Percentiles rank a stretch among this genome's conserved stretches.
phyloP scores from a whole-genome alignment of 2,797 vertebrate genomes.

The Novumbra hubbsi region DNA sequence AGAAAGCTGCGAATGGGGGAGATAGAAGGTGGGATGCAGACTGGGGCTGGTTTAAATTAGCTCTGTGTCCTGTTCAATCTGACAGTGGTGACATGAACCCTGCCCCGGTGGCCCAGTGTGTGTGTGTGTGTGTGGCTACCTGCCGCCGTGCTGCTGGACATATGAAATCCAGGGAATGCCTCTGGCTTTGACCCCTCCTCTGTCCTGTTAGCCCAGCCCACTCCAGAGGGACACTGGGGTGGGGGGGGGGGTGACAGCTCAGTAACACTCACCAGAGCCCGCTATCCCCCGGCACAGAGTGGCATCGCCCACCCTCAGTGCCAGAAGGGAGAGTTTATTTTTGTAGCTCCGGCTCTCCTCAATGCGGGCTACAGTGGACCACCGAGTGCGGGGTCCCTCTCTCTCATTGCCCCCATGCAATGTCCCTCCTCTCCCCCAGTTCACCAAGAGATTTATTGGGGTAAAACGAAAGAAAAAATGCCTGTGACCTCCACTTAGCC shows the following conservation, averaged over 20 bases:
- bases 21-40: conserved; percentile 32
- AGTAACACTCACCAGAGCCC: conserved; percentile 93
- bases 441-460: conserved; percentile 69
- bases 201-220: conserved; percentile 50
- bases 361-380: conserved; percentile 80
- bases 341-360: conserved; percentile 81
- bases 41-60: conserved; percentile 68
- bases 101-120: conserved; percentile 51
- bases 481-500: conserved; percentile 71
- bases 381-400: conserved; percentile 75
- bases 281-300: conserved; percentile 81
- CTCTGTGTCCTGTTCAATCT: conserved; percentile 68
- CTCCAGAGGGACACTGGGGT: conserved; percentile 51
- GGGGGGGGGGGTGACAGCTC: conserved; percentile 80
- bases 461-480: conserved; percentile 48
- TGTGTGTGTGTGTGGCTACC: conserved; percentile 33
- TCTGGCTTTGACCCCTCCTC: conserved; percentile 56
- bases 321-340: conserved; percentile 96
- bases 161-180: conserved; percentile 81
- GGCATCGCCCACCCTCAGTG: conserved; percentile 93
- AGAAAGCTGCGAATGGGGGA: conserved; percentile 18
- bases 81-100: conserved; percentile 71
- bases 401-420: conserved; percentile 46
- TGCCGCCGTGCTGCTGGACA: conserved; percentile 54
- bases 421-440: conserved; percentile 41